Evolutionary conservation across 2,888 invertebrate species (phyloP).

Genomic region (Megamerina dolium): DNA sequence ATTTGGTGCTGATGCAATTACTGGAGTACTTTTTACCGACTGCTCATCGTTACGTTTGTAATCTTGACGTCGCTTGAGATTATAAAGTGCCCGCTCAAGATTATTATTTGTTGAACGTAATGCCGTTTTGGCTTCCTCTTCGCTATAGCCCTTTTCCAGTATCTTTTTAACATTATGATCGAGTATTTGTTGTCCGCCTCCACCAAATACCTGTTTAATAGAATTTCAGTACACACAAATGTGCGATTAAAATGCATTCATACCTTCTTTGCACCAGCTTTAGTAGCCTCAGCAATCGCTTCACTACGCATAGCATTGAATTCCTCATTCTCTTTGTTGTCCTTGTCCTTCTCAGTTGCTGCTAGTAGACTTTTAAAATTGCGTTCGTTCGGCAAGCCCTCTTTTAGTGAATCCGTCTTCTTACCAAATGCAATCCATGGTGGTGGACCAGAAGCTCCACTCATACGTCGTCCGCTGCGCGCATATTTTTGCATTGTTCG

Average conservation of each 20-base stretch:
- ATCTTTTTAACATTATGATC: conserved; percentile 74
- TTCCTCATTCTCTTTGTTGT: conserved; percentile 65
- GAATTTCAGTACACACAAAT: not conserved
- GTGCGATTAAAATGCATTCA: not conserved
- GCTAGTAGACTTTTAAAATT: conserved; percentile 62
- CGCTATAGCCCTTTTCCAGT: conserved; percentile 70
- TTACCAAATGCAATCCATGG: conserved; percentile 92
- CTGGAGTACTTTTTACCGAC: conserved; percentile 17
- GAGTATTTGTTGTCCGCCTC: conserved; percentile 60
- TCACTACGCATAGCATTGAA: conserved; percentile 87
- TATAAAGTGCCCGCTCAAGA: conserved; percentile 64
- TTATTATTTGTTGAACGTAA: conserved; percentile 66
- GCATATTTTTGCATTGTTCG: conserved; percentile 61
- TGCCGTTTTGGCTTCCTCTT: conserved; percentile 71
- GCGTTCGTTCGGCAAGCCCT: conserved; percentile 52
- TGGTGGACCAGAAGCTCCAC: conserved; percentile 66
- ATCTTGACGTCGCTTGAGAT: conserved; percentile 57
- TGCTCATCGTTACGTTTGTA: conserved; percentile 36
- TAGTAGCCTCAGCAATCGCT: conserved; percentile 81
- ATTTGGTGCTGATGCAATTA: conserved; percentile 7
- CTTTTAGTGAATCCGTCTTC: conserved; percentile 55
- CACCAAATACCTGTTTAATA: conserved; percentile 57
- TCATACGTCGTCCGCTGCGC: conserved; percentile 34
- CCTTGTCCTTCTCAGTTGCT: conserved; percentile 50
- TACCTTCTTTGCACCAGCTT: conserved; percentile 57